phyloP scores from a whole-genome alignment of 2,113 vertebrate genomes.

The Andinoacara biseriatus region DNA sequence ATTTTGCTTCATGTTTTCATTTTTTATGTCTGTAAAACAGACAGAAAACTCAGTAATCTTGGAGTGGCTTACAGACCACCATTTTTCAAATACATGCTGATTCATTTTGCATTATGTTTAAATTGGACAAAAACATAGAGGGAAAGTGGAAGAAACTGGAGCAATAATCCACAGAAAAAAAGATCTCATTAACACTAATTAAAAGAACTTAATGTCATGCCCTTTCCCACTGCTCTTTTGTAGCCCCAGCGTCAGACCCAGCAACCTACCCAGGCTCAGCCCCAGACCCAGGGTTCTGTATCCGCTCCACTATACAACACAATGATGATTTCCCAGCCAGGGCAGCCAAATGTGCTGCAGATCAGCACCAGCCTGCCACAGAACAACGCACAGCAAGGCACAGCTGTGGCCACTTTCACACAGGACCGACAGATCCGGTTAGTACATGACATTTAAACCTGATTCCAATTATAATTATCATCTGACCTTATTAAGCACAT shows the following conservation, averaged over 20 bases:
- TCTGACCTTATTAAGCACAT: neutral
- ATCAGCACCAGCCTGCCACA: conserved; percentile 89
- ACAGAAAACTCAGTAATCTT: neutral
- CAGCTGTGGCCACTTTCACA: conserved; percentile 88
- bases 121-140: neutral
- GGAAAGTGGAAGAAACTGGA: neutral
- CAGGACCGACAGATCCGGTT: conserved; percentile 92
- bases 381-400: conserved; percentile 86
- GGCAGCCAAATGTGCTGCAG: conserved; percentile 88
- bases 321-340: conserved; percentile 96
- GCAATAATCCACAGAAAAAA: neutral
- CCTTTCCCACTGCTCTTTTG: neutral
- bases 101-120: neutral
- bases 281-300: conserved; percentile 80
- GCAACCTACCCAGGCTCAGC: conserved; percentile 73
- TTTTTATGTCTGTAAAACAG: neutral
- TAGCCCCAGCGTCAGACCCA: conserved; percentile 65
- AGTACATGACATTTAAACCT: neutral
- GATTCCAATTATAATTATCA: neutral
- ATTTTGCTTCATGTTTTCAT: neutral
- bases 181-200: neutral
- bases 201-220: neutral
- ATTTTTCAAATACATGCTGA: neutral
- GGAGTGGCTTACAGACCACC: neutral
- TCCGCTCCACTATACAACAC: conserved; percentile 91